Evolutionary conservation across 1,140 invertebrate species (phyloP).

Genomic region (Leptinotarsa undecemlineata): DNA sequence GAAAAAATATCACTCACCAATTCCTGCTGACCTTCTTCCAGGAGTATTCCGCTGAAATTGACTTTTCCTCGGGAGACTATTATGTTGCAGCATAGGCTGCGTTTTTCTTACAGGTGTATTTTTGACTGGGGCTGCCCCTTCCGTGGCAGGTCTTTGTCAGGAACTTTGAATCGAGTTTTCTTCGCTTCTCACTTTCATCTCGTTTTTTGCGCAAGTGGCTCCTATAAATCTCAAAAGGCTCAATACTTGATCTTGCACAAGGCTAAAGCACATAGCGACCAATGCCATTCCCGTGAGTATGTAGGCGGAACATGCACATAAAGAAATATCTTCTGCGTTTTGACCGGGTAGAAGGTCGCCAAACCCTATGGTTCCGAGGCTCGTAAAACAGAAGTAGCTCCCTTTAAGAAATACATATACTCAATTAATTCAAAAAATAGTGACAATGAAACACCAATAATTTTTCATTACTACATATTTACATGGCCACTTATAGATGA

Average conservation of each 20-base stretch:
- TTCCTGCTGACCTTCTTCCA: slow-evolving; percentile 65
- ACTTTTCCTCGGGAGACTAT: slow-evolving; percentile 65
- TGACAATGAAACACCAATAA: too few relatives aligned
- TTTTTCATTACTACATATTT: too few relatives aligned
- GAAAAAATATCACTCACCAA: slow-evolving; percentile 22
- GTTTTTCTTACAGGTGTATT: slow-evolving; percentile 57
- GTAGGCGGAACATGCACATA: slow-evolving; percentile 82
- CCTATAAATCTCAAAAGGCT: slow-evolving; percentile 41
- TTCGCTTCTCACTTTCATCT: slow-evolving; percentile 57
- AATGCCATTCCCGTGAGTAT: slow-evolving; percentile 93
- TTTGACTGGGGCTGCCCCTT: slow-evolving; percentile 55
- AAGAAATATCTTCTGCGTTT: slow-evolving; percentile 74
- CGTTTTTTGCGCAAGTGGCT: slow-evolving; percentile 42
- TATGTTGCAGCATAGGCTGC: slow-evolving; percentile 60
- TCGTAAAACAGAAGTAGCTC: slow-evolving; percentile 85
- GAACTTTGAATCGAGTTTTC: slow-evolving; percentile 64
- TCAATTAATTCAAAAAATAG: not conserved
- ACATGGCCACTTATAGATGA: too few relatives aligned
- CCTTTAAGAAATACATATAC: slow-evolving; percentile 17
- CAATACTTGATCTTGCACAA: slow-evolving; percentile 85
- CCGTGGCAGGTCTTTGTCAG: slow-evolving; percentile 65
- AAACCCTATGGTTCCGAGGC: slow-evolving; percentile 70
- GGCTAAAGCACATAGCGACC: slow-evolving; percentile 94
- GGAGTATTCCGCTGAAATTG: slow-evolving; percentile 68
- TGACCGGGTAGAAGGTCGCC: slow-evolving; percentile 78